phyloP scores from a whole-genome alignment of 2,797 vertebrate species.

The Nannoperca australis region DNA sequence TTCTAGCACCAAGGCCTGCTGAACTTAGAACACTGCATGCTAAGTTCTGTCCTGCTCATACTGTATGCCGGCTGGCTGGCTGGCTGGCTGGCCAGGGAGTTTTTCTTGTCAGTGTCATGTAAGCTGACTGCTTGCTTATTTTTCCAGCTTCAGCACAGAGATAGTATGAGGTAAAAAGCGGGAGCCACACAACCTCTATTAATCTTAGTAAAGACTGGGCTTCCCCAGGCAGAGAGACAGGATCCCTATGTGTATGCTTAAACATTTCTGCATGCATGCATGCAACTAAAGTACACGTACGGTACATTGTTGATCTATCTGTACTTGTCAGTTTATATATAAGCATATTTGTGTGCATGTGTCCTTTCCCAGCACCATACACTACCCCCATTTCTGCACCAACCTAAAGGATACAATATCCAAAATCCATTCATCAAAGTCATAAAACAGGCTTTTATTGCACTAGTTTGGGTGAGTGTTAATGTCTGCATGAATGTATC shows the following conservation, averaged over 20 bases:
- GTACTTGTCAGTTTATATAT: constrained; percentile 56
- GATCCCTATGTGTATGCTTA: constrained; percentile 57
- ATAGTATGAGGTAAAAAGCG: constrained; percentile 76
- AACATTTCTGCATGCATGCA: constrained; percentile 47
- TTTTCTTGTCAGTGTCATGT: constrained; percentile 84
- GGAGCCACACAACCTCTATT: constrained; percentile 76
- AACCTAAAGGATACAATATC: constrained; percentile 72
- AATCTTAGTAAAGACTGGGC: constrained; percentile 84
- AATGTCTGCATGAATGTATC: constrained; percentile 40
- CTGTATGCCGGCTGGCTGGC: constrained; percentile 39
- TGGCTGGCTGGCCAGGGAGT: constrained; percentile 11
- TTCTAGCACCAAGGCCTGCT: constrained; percentile 16
- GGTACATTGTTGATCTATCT: constrained; percentile 58
- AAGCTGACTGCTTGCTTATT: constrained; percentile 88
- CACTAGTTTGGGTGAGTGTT: constrained; percentile 56
- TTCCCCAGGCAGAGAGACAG: constrained; percentile 77
- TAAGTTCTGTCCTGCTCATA: constrained; percentile 32
- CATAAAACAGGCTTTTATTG: constrained; percentile 69
- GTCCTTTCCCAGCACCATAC: constrained; percentile 50
- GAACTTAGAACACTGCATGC: constrained; percentile 39
- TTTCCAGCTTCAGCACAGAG: constrained; percentile 84
- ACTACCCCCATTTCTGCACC: constrained; percentile 69
- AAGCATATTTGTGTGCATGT: constrained; percentile 23
- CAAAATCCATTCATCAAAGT: constrained; percentile 87
- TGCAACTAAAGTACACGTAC: constrained; percentile 34